These are phyloP conservation scores for Tetranychus piercei DNA, from an alignment of 2,888 invertebrate species.

Conservation along the genomic window DNA sequence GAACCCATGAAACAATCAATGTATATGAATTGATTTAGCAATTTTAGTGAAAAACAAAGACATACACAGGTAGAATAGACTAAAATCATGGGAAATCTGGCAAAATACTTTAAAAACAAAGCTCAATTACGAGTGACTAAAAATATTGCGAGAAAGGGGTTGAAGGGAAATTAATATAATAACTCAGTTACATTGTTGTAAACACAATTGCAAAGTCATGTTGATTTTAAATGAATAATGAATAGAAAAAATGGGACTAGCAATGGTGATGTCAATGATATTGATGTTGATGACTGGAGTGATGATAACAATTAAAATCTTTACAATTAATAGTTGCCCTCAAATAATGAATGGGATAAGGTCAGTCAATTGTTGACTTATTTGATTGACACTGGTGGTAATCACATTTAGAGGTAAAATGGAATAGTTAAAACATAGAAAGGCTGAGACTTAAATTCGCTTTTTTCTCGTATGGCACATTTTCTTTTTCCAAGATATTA, in stretches of 20 bases:
- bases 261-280: background rate
- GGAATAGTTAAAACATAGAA: background rate
- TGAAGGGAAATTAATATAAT: too few species aligned
- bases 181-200: too few species aligned
- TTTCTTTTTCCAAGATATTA: too few species aligned
- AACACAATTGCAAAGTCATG: background rate
- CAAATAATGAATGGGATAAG: background rate
- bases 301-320: background rate
- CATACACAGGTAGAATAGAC: too few species aligned
- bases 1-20: too few species aligned
- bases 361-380: background rate
- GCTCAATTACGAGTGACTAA: too few species aligned
- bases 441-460: background rate
- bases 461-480: background rate
- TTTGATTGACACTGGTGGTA: background rate
- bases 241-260: background rate
- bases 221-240: background rate
- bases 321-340: background rate
- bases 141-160: too few species aligned
- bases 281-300: background rate
- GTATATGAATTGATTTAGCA: too few species aligned
- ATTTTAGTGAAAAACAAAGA: too few species aligned
- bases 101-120: too few species aligned
- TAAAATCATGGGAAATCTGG: too few species aligned
- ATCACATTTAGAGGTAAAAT: too few species aligned